Conservation (phyloP, 2,797 vertebrate genomes). For the Bovichtus diacanthus region DNA sequence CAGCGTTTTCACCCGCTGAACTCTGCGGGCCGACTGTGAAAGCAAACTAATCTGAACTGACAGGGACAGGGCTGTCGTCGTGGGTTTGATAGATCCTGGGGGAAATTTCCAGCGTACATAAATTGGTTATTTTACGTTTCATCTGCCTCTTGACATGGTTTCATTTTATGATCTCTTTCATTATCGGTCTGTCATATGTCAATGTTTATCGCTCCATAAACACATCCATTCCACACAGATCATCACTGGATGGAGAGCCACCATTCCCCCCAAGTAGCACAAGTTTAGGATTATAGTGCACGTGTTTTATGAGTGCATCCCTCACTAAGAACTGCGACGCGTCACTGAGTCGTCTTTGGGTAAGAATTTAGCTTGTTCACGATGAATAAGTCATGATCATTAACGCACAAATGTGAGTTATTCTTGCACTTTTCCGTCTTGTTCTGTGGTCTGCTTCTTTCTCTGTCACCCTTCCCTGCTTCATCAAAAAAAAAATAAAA, state of each 20-base stretch:
- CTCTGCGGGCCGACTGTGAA: slow-evolving; percentile 36
- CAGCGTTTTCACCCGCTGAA: slow-evolving; percentile 4
- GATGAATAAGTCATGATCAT: slow-evolving; percentile 25
- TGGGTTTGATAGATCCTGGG: slow-evolving; percentile 67
- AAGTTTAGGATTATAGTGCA: slow-evolving; percentile 8
- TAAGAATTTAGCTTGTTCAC: neutral
- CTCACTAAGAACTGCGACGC: slow-evolving; percentile 18
- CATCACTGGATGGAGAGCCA: slow-evolving; percentile 21
- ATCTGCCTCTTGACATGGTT: slow-evolving; percentile 70
- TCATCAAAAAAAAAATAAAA: too few species aligned
- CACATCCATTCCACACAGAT: slow-evolving; percentile 36
- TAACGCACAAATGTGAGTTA: neutral
- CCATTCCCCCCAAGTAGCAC: slow-evolving; percentile 2
- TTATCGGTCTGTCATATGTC: slow-evolving; percentile 74
- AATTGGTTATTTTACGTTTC: slow-evolving; percentile 71
- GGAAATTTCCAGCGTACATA: slow-evolving; percentile 72
- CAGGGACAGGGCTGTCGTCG: slow-evolving; percentile 54
- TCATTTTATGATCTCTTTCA: slow-evolving; percentile 74
- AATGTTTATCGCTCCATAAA: slow-evolving; percentile 71
- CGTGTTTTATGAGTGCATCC: slow-evolving; percentile 39
- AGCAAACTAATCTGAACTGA: slow-evolving; percentile 68
- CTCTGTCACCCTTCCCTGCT: neutral
- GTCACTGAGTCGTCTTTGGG: slow-evolving; percentile 21
- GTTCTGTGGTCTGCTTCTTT: neutral
- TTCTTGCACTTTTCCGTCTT: slow-evolving; percentile 14